Evolutionary conservation across 92 coral and sea anemone genomes (phyloP).

Genomic region (Anthopleura xanthogrammica): DNA sequence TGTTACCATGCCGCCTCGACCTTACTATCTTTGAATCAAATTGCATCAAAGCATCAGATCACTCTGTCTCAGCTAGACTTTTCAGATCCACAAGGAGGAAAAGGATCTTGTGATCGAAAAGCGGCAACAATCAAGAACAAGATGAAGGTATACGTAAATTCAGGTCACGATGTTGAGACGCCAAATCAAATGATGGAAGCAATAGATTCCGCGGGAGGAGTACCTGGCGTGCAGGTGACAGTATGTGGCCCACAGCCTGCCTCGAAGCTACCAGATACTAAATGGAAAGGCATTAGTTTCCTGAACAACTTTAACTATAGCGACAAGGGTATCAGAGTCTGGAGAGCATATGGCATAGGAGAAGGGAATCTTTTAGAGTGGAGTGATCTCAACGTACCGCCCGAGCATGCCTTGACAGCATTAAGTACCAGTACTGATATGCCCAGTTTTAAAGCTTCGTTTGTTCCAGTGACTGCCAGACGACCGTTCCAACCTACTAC

Average conservation of each 20-base stretch:
- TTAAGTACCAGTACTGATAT: slow-evolving; percentile 6
- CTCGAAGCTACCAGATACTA: not conserved
- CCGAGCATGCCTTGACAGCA: slow-evolving; percentile 1
- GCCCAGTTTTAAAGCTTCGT: not conserved
- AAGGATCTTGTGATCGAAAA: slow-evolving; percentile 26
- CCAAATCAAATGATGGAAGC: slow-evolving; percentile 34
- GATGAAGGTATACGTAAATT: slow-evolving; percentile 29
- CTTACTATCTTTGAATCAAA: slow-evolving; percentile 26
- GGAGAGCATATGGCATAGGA: slow-evolving; percentile 16
- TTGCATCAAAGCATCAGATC: slow-evolving; percentile 29
- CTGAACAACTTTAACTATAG: slow-evolving; percentile 11
- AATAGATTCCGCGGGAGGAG: slow-evolving; percentile 36
- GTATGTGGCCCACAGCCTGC: slow-evolving; percentile 28
- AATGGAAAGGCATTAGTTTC: slow-evolving; percentile 23
- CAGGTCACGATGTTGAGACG: slow-evolving; percentile 35
- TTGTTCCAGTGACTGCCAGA: not conserved
- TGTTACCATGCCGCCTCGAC: slow-evolving; percentile 35
- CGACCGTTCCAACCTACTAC: not conserved
- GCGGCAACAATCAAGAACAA: slow-evolving; percentile 29
- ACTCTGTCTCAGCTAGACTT: slow-evolving; percentile 16
- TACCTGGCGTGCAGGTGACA: slow-evolving; percentile 32
- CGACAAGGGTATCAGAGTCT: slow-evolving; percentile 18
- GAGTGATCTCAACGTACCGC: slow-evolving; percentile 7
- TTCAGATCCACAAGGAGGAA: slow-evolving; percentile 22
- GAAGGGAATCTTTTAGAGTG: not conserved